These are phyloP conservation scores for Acronicta aceris DNA, from an alignment of 2,888 invertebrate genomes.

Conservation along the genomic window DNA sequence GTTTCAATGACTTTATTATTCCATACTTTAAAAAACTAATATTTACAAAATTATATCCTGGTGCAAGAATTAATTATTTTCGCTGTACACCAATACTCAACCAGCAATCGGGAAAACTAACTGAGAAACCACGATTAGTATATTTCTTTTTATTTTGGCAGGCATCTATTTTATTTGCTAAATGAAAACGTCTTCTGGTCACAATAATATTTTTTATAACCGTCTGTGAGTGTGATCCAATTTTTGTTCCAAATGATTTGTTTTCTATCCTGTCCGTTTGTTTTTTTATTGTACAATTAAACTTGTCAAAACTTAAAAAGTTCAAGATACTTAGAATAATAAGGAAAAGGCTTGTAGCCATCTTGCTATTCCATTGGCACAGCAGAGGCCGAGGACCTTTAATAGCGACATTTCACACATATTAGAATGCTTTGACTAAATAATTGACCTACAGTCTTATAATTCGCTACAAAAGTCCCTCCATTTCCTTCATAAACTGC, in stretches of 20 bases:
- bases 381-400: background rate
- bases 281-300: too few species aligned
- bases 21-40: constrained; percentile 35
- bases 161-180: background rate
- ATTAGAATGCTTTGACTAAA: background rate
- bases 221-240: background rate
- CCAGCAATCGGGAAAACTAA: background rate
- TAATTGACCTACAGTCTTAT: constrained; percentile 32
- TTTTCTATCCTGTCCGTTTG: too few species aligned
- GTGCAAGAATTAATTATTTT: constrained; percentile 1
- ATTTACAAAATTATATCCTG: constrained; percentile 36
- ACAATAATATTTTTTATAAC: too few species aligned
- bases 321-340: too few species aligned
- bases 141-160: background rate
- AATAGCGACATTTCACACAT: constrained; percentile 9
- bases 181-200: too few species aligned
- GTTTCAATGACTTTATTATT: constrained; percentile 41
- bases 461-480: constrained; percentile 93
- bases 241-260: background rate
- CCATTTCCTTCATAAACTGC: constrained; percentile 99
- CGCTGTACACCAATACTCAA: background rate
- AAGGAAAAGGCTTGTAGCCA: too few species aligned
- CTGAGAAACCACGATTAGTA: background rate
- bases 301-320: too few species aligned
- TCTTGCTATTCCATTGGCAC: too few species aligned